These are phyloP conservation scores for Ahaetulla prasina DNA, from an alignment of 2,113 vertebrate genomes.

Conservation along the genomic window DNA sequence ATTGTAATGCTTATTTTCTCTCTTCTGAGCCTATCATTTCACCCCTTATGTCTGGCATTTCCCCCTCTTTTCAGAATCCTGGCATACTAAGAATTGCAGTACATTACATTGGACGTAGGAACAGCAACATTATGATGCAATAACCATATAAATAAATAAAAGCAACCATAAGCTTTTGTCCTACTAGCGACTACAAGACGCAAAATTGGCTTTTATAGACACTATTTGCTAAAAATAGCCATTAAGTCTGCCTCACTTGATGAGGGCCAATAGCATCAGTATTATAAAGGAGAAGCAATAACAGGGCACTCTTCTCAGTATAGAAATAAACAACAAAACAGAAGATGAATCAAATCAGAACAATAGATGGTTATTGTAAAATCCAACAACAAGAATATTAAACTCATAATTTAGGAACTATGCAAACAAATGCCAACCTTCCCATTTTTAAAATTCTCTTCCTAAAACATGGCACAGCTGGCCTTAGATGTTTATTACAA, in stretches of 20 bases:
- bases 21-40: slow-evolving; percentile 30
- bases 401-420: neutral
- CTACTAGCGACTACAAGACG: neutral
- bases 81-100: slow-evolving; percentile 2
- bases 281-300: slow-evolving; percentile 18
- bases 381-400: neutral
- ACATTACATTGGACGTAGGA: neutral
- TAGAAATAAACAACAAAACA: slow-evolving; percentile 12
- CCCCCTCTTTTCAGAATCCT: slow-evolving; percentile 24
- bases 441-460: neutral
- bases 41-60: slow-evolving; percentile 29
- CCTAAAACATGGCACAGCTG: neutral
- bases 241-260: neutral
- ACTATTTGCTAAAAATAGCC: neutral
- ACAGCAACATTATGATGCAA: slow-evolving; percentile 11
- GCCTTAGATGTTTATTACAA: neutral
- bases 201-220: neutral
- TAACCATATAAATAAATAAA: neutral
- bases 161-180: neutral
- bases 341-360: neutral
- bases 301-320: neutral
- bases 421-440: neutral
- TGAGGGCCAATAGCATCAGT: neutral
- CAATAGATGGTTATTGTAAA: neutral
- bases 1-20: slow-evolving; percentile 39